Percentiles rank a stretch among this genome's conserved stretches.
phyloP scores from a whole-genome alignment of 2,888 invertebrate genomes.

The Habrosyne pyritoides region DNA sequence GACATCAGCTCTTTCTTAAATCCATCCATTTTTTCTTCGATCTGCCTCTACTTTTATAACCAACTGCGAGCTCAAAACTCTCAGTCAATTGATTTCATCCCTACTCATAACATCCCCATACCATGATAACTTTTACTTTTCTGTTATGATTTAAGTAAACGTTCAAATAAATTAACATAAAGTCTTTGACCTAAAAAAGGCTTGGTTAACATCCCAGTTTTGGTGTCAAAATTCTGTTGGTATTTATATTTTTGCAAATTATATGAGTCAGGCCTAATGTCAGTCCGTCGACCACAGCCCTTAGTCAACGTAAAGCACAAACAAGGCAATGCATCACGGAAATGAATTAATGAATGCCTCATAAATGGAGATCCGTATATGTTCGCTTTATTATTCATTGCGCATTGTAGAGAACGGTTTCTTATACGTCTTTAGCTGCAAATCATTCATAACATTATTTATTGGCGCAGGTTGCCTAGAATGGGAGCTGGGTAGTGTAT shows the following conservation, averaged over 20 bases:
- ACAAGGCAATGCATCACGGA: constrained; percentile 11
- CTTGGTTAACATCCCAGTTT: too few relatives aligned
- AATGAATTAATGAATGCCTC: constrained; percentile 11
- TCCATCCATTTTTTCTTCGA: too few relatives aligned
- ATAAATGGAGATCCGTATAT: constrained; percentile 8
- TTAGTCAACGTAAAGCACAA: constrained; percentile 8
- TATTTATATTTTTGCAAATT: neutral
- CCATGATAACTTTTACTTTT: too few relatives aligned
- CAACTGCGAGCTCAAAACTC: too few relatives aligned
- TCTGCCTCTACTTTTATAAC: too few relatives aligned
- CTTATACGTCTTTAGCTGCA: constrained; percentile 11
- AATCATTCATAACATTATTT: constrained; percentile 18
- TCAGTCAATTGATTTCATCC: too few relatives aligned
- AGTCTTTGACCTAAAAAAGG: too few relatives aligned
- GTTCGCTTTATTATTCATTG: constrained; percentile 3
- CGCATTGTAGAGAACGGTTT: constrained; percentile 1
- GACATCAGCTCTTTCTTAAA: too few relatives aligned
- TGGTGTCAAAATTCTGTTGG: neutral
- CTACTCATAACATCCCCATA: too few relatives aligned
- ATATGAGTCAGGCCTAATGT: constrained; percentile 11
- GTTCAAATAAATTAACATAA: too few relatives aligned
- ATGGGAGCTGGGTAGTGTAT: neutral
- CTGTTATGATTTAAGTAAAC: too few relatives aligned
- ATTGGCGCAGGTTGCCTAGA: constrained; percentile 10
- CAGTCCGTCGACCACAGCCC: neutral